phyloP scores from a whole-genome alignment of 2,113 vertebrate species.

The Alosa alosa region DNA sequence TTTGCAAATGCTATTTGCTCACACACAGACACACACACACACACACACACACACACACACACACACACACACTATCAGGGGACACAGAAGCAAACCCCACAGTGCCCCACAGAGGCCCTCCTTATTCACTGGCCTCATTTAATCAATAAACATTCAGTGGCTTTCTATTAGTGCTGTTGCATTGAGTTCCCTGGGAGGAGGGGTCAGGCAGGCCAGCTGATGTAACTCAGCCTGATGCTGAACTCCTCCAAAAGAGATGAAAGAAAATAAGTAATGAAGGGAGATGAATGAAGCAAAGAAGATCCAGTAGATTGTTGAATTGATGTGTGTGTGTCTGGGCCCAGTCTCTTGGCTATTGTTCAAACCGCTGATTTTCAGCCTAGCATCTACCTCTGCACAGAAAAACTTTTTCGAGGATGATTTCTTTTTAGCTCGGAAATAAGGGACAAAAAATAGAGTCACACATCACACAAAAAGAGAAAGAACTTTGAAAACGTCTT shows the following conservation, averaged over 20 bases:
- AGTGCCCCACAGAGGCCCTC: no score
- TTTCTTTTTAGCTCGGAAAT: no score
- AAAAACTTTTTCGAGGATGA: no score
- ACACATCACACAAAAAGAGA: no score
- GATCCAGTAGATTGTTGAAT: no score
- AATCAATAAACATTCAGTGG: neutral
- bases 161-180: neutral
- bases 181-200: neutral
- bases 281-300: no score
- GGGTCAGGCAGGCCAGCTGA: neutral
- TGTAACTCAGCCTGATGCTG: neutral
- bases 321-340: neutral
- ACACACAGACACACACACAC: neutral
- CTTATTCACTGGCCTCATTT: neutral
- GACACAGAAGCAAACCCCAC: no score
- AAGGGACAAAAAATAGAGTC: no score
- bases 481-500: no score
- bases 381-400: no score
- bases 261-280: neutral
- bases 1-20: neutral
- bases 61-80: neutral
- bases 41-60: neutral
- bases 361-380: no score
- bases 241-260: neutral
- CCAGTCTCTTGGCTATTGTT: no score